A percentile compares a stretch with the other conserved stretches of the same genome.
Conservation (phyloP, 2,113 vertebrate genomes). For the Tychaedon coryphoeus region DNA sequence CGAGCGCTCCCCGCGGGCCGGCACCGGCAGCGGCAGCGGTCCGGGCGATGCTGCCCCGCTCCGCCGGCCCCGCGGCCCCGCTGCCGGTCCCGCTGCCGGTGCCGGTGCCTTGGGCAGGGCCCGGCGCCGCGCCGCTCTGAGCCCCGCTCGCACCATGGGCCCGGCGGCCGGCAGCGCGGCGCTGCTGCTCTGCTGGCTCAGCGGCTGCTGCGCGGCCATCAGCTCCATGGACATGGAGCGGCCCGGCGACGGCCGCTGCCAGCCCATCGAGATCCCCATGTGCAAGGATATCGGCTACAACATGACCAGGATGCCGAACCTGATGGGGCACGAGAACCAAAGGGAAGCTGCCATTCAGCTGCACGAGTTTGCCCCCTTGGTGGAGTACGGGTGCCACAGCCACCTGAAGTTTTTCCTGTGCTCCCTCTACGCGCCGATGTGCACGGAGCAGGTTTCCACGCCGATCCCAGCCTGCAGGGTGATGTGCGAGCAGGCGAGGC, state of each 20-base stretch:
- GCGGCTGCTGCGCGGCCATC: constrained; percentile 75
- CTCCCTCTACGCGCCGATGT: constrained; percentile 96
- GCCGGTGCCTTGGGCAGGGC: no score
- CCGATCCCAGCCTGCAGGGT: constrained; percentile 94
- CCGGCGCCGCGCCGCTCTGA: not conserved
- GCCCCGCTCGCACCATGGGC: not conserved
- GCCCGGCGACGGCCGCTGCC: constrained; percentile 88
- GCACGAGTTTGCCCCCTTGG: constrained; percentile 92
- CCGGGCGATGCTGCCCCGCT: not conserved
- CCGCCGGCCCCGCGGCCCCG: no score
- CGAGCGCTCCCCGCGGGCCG: no score
- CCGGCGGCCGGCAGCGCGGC: not conserved
- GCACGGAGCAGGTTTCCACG: constrained; percentile 95
- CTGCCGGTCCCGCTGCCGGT: no score
- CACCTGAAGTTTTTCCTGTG: constrained; percentile 97
- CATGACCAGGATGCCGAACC: constrained; percentile 96
- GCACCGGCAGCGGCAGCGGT: not conserved
- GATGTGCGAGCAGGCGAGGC: constrained; percentile 95
- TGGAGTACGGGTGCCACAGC: constrained; percentile 93
- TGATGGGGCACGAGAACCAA: constrained; percentile 92
- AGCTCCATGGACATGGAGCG: constrained; percentile 90
- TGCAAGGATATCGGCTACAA: constrained; percentile 98
- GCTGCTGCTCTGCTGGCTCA: constrained; percentile 32
- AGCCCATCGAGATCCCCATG: constrained; percentile 91
- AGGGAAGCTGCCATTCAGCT: constrained; percentile 91